A percentile compares a stretch with the other conserved stretches of the same genome.
These are phyloP conservation scores for Heteropelma amictum DNA, from an alignment of 2,888 invertebrate species.

Conservation along the genomic window DNA sequence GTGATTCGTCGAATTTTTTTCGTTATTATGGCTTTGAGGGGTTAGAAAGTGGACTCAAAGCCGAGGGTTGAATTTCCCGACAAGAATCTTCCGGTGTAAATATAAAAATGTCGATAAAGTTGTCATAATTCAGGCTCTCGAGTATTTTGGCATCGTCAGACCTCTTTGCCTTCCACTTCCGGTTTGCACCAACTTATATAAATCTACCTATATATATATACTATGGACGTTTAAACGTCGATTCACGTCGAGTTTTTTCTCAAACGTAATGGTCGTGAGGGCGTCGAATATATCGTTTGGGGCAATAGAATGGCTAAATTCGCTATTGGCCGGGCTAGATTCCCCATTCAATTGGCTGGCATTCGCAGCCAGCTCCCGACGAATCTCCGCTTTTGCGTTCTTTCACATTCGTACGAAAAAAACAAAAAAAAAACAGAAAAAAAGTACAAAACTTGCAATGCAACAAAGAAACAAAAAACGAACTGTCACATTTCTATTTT, in stretches of 20 bases:
- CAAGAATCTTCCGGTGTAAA: not conserved
- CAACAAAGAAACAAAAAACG: not conserved
- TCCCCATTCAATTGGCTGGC: slow-evolving; percentile 43
- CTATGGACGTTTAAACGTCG: slow-evolving; percentile 1
- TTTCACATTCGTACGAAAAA: not conserved
- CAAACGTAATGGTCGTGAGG: not conserved
- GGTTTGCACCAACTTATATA: not conserved
- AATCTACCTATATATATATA: not conserved
- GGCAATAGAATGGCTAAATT: slow-evolving; percentile 35
- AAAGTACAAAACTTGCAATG: not conserved
- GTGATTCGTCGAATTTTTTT: no score
- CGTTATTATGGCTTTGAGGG: no score
- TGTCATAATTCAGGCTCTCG: not conserved
- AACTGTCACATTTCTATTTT: not conserved
- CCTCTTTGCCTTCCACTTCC: not conserved
- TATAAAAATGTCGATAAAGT: slow-evolving; percentile 7
- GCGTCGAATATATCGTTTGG: slow-evolving; percentile 35
- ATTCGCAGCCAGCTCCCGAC: slow-evolving; percentile 16
- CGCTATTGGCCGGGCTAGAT: slow-evolving; percentile 31
- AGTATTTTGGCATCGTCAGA: slow-evolving; percentile 18
- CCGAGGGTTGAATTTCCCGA: not conserved
- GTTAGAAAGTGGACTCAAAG: no score
- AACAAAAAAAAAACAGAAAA: not conserved
- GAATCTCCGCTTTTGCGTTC: slow-evolving; percentile 11
- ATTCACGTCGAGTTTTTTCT: slow-evolving; percentile 15